Evolutionary conservation across 2,888 invertebrate species (phyloP), one percentile per base, ranked within the genome.

Genomic region (Eupeodes latifasciatus): DNA sequence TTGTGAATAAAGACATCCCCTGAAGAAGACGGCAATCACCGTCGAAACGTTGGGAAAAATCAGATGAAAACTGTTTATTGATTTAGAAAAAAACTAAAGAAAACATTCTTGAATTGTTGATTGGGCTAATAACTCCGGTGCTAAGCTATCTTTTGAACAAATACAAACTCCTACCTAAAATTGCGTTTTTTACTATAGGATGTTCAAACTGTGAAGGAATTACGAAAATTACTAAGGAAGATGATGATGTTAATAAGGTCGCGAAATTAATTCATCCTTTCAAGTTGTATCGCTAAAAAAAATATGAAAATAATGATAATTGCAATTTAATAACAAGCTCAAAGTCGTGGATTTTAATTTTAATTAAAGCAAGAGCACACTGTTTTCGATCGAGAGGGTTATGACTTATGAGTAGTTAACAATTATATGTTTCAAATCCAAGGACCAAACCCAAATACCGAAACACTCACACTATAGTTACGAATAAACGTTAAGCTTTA

Each of bases 271-370:
- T 87, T 89, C 90, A 89, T 88, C 83, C 7, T 91, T 90, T 78
- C 90, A 91, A 74, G 34, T 80, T 5, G 78, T 78, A 81, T 53
- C 77, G 85, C 3, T 10, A 93, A 57, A 66, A 76, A 0, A 89
- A 91, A 66, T 93, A 91, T 53, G 90, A 90, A 72, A 86, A 89
- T n/a, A 92, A 92, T 53, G 80, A 89, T 16, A 85, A 92, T 44
- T 93, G 93, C 93, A 93, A 93, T 90, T 92, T 91, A 1, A 89
- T 93, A 59, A 83, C 92, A 86, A 93, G 92, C 27, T 27, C 27
- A 27, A 75, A 66, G 79, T 66, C n/a, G 57, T 55, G 5, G 16
- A 9, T 9, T 7, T 47, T 9, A 9, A 47, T 10, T 4, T 47
- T 10, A 11, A 12, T 49, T 49, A 27, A 27, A 27, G 0, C 90